Base-by-base conservation (phyloP, 2,888 invertebrate genomes). In the Malthinus seriepunctatus region DNA sequence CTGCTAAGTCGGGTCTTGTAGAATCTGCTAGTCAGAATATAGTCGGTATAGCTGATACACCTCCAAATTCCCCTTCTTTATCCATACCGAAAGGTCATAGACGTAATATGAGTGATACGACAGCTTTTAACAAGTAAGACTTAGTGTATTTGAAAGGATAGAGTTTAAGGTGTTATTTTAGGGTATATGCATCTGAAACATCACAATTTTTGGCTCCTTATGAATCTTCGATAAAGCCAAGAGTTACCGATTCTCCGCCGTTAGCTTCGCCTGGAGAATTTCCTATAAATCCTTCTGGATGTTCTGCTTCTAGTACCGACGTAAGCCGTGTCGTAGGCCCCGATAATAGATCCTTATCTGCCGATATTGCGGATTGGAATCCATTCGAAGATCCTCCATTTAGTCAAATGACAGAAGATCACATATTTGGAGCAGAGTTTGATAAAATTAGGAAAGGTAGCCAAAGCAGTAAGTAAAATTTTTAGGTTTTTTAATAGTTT, bases 71-170 rank as follows among this genome's bases (percentile, higher is more conserved):
- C 3, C 79, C 79, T 1, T 75, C 77, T 2, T 62, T 75, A 39
- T 64, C 69, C n/a, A 67, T 75, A 42, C 74, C 80, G 1, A 82
- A 80, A 64, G 85, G 86, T 6, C 92, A 93, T 75, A 81, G 92
- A 51, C 83, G 93, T 56, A 91, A 92, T 76, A 90, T 90, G 78
- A 91, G 91, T 73, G 93, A 93, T 73, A 92, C 92, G 1, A 89
- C 90, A 52, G 89, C 90, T 67, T 90, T 90, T 72, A 89, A 88
- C 75, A 90, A 89, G 90, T 90, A 80, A 80, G 83, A 75, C 5
- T 12, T 38, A 39, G n/a, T 39, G 3, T 39, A 39, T 11, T 39
- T 3, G n/a, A 8, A 8, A 8, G 14, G 14, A 15, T 12, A 11
- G 7, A 2, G n/a, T 32, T 8, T 33, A 32, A 47, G 2, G 2